Percentiles rank a stretch among this genome's conserved stretches.
Evolutionary conservation across 2,113 vertebrate genomes (phyloP).

Genomic region (Balaeniceps rex): DNA sequence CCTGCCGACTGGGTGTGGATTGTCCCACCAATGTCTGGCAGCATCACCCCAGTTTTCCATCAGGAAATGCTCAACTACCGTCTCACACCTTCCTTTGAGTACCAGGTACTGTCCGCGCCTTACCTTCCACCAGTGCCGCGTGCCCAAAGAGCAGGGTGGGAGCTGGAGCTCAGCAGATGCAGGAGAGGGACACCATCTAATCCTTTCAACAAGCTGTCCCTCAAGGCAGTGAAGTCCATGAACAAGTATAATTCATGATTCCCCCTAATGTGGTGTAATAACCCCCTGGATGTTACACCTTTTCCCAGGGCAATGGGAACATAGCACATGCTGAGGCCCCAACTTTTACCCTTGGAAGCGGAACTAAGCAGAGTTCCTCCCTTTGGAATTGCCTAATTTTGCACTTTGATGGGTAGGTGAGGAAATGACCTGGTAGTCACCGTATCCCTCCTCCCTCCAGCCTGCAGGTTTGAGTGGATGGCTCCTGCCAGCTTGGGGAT

Average conservation of each 20-base stretch:
- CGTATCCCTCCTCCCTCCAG: background rate
- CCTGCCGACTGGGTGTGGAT: conserved; percentile 99
- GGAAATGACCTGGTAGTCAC: background rate
- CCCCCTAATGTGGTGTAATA: fast-evolving
- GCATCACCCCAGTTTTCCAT: conserved; percentile 96
- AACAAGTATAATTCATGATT: background rate
- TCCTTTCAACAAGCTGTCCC: background rate
- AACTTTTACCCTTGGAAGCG: background rate
- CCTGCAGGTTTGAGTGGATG: background rate
- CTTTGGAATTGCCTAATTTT: background rate
- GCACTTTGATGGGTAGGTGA: background rate
- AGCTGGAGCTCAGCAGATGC: background rate
- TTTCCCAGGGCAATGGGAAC: background rate
- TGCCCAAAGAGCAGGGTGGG: background rate
- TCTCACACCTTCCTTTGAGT: conserved; percentile 95
- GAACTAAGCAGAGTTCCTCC: background rate
- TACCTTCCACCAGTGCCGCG: background rate
- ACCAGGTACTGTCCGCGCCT: conserved; percentile 80
- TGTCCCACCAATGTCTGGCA: conserved; percentile 96
- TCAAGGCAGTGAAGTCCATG: background rate
- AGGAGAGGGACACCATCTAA: background rate
- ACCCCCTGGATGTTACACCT: background rate
- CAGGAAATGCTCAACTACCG: conserved; percentile 99
- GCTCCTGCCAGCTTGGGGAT: background rate
- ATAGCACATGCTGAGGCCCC: background rate